These are phyloP conservation scores for Metallyticus violacea DNA, from an alignment of 2,888 invertebrate genomes.

Conservation along the genomic window DNA sequence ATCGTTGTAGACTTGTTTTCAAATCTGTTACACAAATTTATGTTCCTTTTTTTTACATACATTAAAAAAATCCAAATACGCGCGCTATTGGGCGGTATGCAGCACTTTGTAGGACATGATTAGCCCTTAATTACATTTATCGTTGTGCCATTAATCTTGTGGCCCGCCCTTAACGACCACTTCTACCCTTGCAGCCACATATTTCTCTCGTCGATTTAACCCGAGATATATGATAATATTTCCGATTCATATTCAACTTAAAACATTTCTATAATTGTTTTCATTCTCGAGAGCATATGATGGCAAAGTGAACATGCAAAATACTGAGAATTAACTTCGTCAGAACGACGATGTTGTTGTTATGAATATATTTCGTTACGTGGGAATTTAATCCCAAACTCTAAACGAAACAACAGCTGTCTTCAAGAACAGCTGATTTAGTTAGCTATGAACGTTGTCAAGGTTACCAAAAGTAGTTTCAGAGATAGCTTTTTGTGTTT, in stretches of 20 bases:
- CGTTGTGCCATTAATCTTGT: not conserved
- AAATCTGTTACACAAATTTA: no score
- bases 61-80: no score
- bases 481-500: no score
- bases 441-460: no score
- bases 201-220: not conserved
- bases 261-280: not conserved
- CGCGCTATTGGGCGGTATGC: not conserved
- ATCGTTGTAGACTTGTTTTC: no score
- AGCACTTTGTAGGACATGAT: not conserved
- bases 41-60: no score
- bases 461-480: no score
- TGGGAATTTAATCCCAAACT: no score
- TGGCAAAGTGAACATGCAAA: not conserved
- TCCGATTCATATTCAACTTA: not conserved
- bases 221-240: not conserved
- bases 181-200: not conserved
- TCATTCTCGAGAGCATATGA: not conserved
- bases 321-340: not conserved
- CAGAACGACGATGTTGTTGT: no score
- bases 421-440: no score
- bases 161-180: not conserved
- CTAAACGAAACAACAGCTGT: no score
- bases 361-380: no score
- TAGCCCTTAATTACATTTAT: not conserved